phyloP scores from a whole-genome alignment of 2,888 invertebrate species.

The Axea sp. region DNA sequence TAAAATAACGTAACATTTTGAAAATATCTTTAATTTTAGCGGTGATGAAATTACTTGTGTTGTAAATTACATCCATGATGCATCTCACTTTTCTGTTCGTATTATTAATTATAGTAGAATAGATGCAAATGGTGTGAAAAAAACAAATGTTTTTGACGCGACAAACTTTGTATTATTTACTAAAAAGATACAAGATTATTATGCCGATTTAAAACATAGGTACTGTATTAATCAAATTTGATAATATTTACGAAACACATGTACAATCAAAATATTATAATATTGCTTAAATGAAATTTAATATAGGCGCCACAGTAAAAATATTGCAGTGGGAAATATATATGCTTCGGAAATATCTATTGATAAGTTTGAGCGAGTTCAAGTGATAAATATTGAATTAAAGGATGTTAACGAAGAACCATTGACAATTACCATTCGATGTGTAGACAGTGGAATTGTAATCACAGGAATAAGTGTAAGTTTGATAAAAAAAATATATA shows the following conservation, averaged over 20 bases:
- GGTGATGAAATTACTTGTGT: conserved; percentile 69
- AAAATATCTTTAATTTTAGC: conserved; percentile 39
- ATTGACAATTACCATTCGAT: conserved; percentile 79
- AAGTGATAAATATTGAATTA: conserved; percentile 79
- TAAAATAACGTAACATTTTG: not conserved
- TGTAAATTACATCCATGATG: conserved; percentile 80
- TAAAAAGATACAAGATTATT: conserved; percentile 52
- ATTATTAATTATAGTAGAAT: conserved; percentile 78
- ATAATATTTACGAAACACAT: not conserved
- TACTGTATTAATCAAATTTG: conserved; percentile 64
- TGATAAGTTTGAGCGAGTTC: conserved; percentile 81
- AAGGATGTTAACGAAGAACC: conserved; percentile 69
- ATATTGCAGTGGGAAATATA: conserved; percentile 80
- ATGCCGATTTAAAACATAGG: conserved; percentile 61
- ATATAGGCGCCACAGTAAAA: conserved; percentile 59
- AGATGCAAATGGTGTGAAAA: conserved; percentile 8
- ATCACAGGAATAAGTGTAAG: conserved; percentile 14
- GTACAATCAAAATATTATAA: not conserved
- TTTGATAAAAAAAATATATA: not conserved
- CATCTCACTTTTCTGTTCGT: conserved; percentile 83
- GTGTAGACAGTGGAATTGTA: conserved; percentile 82
- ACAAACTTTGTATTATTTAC: conserved; percentile 2
- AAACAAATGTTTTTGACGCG: conserved; percentile 45
- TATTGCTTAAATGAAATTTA: too few species aligned
- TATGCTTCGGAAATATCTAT: conserved; percentile 81